Evolutionary conservation across 2,797 vertebrate genomes (phyloP).

Genomic region (Cottoperca gobio): DNA sequence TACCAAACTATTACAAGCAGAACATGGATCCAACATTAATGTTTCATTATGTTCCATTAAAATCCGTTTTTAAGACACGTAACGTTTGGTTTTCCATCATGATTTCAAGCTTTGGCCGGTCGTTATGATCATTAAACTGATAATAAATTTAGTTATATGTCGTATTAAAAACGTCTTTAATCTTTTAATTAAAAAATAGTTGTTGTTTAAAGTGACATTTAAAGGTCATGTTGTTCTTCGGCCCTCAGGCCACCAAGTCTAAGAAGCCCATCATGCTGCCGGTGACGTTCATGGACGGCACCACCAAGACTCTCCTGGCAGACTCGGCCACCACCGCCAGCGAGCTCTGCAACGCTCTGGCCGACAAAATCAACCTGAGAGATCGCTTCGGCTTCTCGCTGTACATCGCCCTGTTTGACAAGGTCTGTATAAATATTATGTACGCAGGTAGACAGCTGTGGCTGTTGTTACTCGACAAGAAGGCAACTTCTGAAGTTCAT

Average conservation of each 20-base stretch:
- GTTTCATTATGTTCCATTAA: no score
- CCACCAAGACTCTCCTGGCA: conserved; percentile 94
- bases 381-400: conserved; percentile 97
- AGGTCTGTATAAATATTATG: no score
- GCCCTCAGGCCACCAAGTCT: conserved; percentile 95
- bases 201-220: not conserved
- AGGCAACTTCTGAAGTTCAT: no score
- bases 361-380: conserved; percentile 93
- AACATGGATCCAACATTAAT: no score
- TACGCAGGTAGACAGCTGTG: no score
- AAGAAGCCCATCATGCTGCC: conserved; percentile 98
- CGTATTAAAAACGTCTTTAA: no score
- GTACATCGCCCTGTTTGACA: conserved; percentile 98
- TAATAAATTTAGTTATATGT: no score
- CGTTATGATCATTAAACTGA: not conserved
- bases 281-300: conserved; percentile 98
- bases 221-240: no score
- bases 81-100: not conserved
- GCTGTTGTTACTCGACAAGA: no score
- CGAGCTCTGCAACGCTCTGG: conserved; percentile 93
- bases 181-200: no score
- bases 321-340: conserved; percentile 96
- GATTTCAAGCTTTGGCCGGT: not conserved
- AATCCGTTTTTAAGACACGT: no score
- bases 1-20: no score